A percentile compares a stretch with the other conserved stretches of the same genome.
Evolutionary conservation across 2,888 invertebrate species (phyloP).

Genomic region (Sesamia inferens): DNA sequence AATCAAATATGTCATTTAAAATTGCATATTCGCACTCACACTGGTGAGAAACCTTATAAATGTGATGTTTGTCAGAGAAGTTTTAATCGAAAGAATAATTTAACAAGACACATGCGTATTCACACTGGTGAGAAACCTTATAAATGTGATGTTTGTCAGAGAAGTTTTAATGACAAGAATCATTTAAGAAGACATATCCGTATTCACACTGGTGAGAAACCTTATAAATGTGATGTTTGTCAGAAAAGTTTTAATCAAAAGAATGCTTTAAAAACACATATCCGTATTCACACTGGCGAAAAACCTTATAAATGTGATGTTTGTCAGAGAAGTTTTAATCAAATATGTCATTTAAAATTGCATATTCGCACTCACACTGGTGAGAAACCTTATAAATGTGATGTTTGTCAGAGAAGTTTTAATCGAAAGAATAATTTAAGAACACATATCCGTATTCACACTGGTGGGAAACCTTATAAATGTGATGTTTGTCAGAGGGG

Average conservation of each 20-base stretch:
- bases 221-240: slow-evolving; percentile 25
- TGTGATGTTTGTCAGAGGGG: slow-evolving; percentile 11
- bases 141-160: slow-evolving; percentile 18
- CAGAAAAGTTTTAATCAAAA: rapidly evolving
- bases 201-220: slow-evolving; percentile 23
- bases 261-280: rapidly evolving
- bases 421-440: rapidly evolving
- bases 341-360: rapidly evolving
- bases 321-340: neutral
- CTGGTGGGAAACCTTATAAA: slow-evolving; percentile 3
- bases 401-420: slow-evolving; percentile 1
- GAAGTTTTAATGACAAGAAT: rapidly evolving
- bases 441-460: neutral
- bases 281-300: slow-evolving; percentile 2
- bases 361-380: neutral
- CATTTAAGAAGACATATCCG: rapidly evolving
- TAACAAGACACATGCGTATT: neutral
- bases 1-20: rapidly evolving
- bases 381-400: slow-evolving; percentile 6
- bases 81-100: rapidly evolving
- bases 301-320: slow-evolving; percentile 1
- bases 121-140: slow-evolving; percentile 46
- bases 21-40: neutral
- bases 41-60: slow-evolving; percentile 5
- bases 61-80: slow-evolving; percentile 11